Evolutionary conservation across 2,888 invertebrate genomes (phyloP).

Genomic region (Diachrysia chrysitis): DNA sequence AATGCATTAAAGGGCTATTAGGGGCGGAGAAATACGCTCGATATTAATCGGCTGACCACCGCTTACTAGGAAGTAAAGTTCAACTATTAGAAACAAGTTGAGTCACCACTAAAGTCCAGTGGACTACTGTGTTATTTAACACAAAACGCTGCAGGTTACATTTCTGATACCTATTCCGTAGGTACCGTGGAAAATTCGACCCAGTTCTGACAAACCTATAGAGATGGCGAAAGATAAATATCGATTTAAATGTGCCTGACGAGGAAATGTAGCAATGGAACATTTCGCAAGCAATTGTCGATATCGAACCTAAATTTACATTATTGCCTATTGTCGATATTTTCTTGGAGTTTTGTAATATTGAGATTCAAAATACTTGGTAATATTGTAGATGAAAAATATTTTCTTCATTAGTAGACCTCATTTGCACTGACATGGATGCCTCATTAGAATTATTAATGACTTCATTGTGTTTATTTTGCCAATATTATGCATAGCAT

Average conservation of each 20-base stretch:
- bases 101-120: constrained; percentile 24
- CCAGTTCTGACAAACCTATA: constrained; percentile 36
- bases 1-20: not conserved
- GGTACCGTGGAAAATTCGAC: constrained; percentile 33
- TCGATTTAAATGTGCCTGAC: constrained; percentile 63
- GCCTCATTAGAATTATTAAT: constrained; percentile 34
- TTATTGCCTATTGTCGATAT: constrained; percentile 56
- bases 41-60: not conserved
- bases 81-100: constrained; percentile 11
- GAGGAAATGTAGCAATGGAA: constrained; percentile 69
- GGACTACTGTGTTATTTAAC: constrained; percentile 40
- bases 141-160: constrained; percentile 43
- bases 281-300: constrained; percentile 67
- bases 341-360: constrained; percentile 56
- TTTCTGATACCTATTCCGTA: constrained; percentile 15
- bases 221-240: constrained; percentile 52
- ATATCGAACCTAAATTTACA: constrained; percentile 55
- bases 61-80: constrained; percentile 17
- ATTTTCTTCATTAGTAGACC: constrained; percentile 24
- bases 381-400: constrained; percentile 18
- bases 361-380: constrained; percentile 31
- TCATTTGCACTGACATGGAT: constrained; percentile 13
- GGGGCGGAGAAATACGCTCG: not conserved
- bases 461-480: constrained; percentile 26
- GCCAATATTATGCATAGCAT: constrained; percentile 16